These are phyloP conservation scores for Pristionchus exspectatus DNA, from an alignment of 2,888 invertebrate species.

Conservation along the genomic window DNA sequence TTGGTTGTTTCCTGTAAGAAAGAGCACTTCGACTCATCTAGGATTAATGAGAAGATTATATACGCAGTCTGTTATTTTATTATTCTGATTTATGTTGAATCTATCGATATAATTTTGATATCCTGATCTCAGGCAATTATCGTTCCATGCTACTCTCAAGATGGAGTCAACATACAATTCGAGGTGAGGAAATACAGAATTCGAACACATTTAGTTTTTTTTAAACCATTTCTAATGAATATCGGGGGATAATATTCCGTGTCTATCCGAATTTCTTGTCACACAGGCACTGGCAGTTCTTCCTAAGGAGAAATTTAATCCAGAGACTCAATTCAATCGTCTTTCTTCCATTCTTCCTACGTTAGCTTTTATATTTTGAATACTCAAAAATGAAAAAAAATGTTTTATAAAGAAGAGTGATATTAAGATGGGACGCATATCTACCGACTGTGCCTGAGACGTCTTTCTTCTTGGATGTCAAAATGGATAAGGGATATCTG, in stretches of 20 bases:
- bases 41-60: background rate
- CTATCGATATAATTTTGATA: background rate
- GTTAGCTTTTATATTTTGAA: background rate
- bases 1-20: background rate
- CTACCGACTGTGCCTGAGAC: background rate
- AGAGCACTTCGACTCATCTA: background rate
- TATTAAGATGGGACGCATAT: conserved; percentile 19
- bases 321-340: background rate
- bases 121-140: conserved; percentile 3
- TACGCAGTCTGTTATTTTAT: conserved; percentile 39
- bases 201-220: too few relatives aligned
- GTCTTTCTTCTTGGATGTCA: background rate
- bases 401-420: background rate
- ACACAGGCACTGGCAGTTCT: background rate
- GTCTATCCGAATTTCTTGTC: background rate
- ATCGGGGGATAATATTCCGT: background rate
- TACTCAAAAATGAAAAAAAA: too few relatives aligned
- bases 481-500: conserved; percentile 13
- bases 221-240: background rate
- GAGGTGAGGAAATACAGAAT: background rate
- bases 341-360: conserved; percentile 15
- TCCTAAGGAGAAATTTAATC: background rate
- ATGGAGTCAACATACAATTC: background rate
- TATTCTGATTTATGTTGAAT: background rate
- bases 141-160: background rate